phyloP scores from a whole-genome alignment of 1,140 invertebrate genomes.

The Lethrus apterus region DNA sequence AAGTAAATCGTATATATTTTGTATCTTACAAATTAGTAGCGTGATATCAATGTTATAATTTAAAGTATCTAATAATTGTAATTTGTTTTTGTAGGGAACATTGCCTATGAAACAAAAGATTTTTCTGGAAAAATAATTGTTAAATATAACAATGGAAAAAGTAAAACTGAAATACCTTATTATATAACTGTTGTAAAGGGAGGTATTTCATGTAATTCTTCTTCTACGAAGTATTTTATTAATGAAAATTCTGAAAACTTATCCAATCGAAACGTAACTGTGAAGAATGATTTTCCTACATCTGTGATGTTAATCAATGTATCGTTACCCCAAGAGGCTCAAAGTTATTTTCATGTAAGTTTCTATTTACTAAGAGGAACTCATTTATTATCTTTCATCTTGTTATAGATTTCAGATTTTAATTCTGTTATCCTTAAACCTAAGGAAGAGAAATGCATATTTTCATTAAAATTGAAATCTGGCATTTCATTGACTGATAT shows the following conservation, averaged over 20 bases:
- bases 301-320: slow-evolving; percentile 64
- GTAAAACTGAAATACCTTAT: slow-evolving; percentile 50
- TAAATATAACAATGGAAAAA: slow-evolving; percentile 59
- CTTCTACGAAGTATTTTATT: slow-evolving; percentile 49
- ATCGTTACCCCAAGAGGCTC: slow-evolving; percentile 53
- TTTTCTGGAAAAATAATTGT: slow-evolving; percentile 61
- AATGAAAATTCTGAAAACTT: slow-evolving; percentile 42
- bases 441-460: slow-evolving; percentile 51
- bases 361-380: neutral
- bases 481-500: slow-evolving; percentile 48
- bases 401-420: slow-evolving; percentile 56
- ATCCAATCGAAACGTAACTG: slow-evolving; percentile 48
- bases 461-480: slow-evolving; percentile 51
- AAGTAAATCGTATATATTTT: slow-evolving; percentile 40
- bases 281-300: slow-evolving; percentile 64
- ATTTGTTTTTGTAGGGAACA: slow-evolving; percentile 44
- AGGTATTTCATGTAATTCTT: slow-evolving; percentile 48
- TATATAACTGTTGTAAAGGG: slow-evolving; percentile 49
- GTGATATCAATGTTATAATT: neutral
- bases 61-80: neutral
- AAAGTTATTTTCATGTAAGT: slow-evolving; percentile 52
- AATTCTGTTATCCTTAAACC: slow-evolving; percentile 54
- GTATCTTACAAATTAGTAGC: neutral
- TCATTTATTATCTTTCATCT: slow-evolving; percentile 14
- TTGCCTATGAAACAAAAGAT: slow-evolving; percentile 47